Evolutionary conservation across 2,888 invertebrate genomes (phyloP), one percentile per base, ranked within the genome.

Genomic region (Nasonia oneida): DNA sequence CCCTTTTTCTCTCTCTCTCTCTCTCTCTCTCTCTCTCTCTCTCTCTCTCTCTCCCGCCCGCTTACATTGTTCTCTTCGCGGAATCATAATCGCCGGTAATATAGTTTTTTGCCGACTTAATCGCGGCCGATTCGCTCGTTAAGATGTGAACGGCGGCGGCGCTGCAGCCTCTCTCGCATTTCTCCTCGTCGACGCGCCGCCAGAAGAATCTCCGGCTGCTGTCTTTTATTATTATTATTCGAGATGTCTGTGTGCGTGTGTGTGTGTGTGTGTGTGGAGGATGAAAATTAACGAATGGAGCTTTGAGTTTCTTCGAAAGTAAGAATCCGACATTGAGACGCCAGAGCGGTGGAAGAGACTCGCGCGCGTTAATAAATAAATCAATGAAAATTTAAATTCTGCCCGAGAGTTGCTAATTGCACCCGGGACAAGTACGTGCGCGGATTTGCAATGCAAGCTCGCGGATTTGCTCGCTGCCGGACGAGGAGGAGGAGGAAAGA

Each of bases 351-450:
- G n/a, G 67, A 33, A 67, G 29, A 15, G 39, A 42, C n/a, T 3
- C 88, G 89, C 80, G 78, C 77, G 84, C 88, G 77, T 85, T 89
- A 88, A 90, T 89, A 89, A 91, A 91, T 91, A 91, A 91, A 91
- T 90, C 90, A 91, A 91, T 91, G 90, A 90, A 90, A 91, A 91
- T 91, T 90, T 90, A 91, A 90, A 91, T 90, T 90, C 90, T 88
- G 87, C 84, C 88, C 78, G 88, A 90, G 90, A 90, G 89, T 89
- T 89, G 89, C 90, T 91, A 91, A 91, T 91, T 91, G 89, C 89
- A 85, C 86, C 88, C 88, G 88, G 88, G 87, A 87, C 89, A 89
- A 87, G 87, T 90, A 91, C 91, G 91, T 91, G 91, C 87, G 83
- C 84, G 87, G 91, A 89, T 90, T 91, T 88, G 89, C 90, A 90